These are phyloP conservation scores for Melanotaenia duboulayi DNA, from an alignment of 2,113 vertebrate genomes.

Conservation along the genomic window DNA sequence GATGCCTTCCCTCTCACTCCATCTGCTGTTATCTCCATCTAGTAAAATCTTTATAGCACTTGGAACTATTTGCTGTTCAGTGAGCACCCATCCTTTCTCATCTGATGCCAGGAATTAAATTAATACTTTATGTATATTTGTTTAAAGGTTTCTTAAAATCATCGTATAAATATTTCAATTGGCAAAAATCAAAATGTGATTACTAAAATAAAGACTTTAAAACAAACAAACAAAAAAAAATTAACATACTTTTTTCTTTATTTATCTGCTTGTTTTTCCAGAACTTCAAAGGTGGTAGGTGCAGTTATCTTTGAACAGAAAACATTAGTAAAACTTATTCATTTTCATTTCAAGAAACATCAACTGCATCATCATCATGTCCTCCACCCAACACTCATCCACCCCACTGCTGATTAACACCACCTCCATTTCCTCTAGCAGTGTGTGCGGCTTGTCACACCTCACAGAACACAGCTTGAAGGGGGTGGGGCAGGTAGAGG, in stretches of 20 bases:
- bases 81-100: conserved; percentile 12
- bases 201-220: too few species aligned
- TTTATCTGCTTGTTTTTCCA: background rate
- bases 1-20: conserved; percentile 69
- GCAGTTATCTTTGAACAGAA: background rate
- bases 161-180: background rate
- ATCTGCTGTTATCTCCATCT: conserved; percentile 34
- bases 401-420: conserved; percentile 31
- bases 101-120: conserved; percentile 10
- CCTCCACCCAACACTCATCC: conserved; percentile 12
- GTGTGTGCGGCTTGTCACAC: conserved; percentile 48
- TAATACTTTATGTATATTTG: background rate
- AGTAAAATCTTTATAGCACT: conserved; percentile 39
- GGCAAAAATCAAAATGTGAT: too few species aligned
- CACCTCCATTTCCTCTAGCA: conserved; percentile 46
- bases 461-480: conserved; percentile 46
- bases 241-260: too few species aligned
- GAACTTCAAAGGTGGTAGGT: background rate
- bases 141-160: background rate
- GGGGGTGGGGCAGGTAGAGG: conserved; percentile 59
- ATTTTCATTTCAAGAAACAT: background rate
- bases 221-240: too few species aligned
- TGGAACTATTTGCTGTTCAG: conserved; percentile 21
- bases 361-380: background rate
- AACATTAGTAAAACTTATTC: conserved; percentile 7